Evolutionary conservation across 2,888 invertebrate genomes (phyloP), one percentile per base, ranked within the genome.

Genomic region (Prosapia bicincta): DNA sequence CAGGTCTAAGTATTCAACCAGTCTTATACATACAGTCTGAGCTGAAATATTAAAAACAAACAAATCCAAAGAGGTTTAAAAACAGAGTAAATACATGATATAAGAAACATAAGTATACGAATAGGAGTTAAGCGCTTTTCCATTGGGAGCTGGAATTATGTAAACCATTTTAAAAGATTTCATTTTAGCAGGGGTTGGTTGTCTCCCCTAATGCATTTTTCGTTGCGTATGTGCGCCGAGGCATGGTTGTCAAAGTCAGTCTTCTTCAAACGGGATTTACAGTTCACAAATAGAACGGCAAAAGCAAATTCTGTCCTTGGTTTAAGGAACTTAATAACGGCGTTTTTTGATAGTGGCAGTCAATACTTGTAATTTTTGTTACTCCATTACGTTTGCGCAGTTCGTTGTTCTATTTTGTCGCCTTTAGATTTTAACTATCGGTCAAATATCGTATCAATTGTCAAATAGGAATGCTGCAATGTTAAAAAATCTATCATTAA

Each of bases 141-240:
- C 75, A 71, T 66, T 26, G 70, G 76, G 72, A 74, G 74, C 67
- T 69, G 77, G 80, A 79, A 79, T 80, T 80, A 78, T 78, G 78
- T 79, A 79, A 78, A 79, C 78, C 78, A 79, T 78, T 80, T 80
- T 80, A 79, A 79, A 76, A 78, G 78, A 78, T 79, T 76, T 76
- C 73, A 76, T 80, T 78, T 77, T 74, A 54, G n/a, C 23, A 3
- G n/a, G 71, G 26, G 38, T 30, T 38, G 28, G 38, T 65, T 24
- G 25, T 30, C 54, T 68, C 23, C 28, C 24, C 71, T 69, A 71
- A 72, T 71, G 74, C 66, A 69, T 67, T 74, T 74, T 68, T 38
- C 15, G 71, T 54, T 38, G 74, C 71, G 74, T 74, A 67, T 71
- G 71, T 71, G 71, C 71, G 38, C n/a, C 26, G 30, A 65, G 54